Conservation (phyloP, 2,797 vertebrate genomes). For the Thaleichthys pacificus region DNA sequence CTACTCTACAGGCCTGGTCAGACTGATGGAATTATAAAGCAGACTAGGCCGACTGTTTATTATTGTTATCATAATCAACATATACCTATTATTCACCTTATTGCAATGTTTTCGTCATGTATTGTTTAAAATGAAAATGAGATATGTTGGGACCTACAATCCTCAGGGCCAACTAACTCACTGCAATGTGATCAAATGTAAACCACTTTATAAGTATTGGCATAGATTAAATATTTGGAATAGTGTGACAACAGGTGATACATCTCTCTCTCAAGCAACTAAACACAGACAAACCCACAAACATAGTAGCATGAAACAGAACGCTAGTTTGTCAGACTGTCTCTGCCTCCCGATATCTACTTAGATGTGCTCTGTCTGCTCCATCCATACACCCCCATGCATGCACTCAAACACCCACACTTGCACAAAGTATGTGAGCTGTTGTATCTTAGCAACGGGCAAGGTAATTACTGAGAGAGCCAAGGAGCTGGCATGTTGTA, state of each 20-base stretch:
- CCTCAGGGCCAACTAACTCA: slow-evolving; percentile 46
- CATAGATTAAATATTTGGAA: not conserved
- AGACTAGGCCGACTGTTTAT: slow-evolving; percentile 15
- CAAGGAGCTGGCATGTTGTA: slow-evolving; percentile 77
- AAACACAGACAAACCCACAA: not conserved
- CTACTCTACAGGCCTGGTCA: not conserved
- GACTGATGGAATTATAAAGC: not conserved
- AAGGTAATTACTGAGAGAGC: slow-evolving; percentile 79
- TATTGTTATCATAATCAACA: not conserved
- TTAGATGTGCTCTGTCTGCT: slow-evolving; percentile 64
- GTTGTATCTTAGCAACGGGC: slow-evolving; percentile 80
- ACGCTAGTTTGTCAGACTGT: slow-evolving; percentile 61
- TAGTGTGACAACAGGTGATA: not conserved
- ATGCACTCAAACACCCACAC: slow-evolving; percentile 78
- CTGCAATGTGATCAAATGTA: slow-evolving; percentile 36
- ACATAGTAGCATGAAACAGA: slow-evolving; percentile 27
- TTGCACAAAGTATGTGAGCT: slow-evolving; percentile 78
- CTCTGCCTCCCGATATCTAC: slow-evolving; percentile 49
- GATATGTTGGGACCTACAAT: slow-evolving; percentile 25
- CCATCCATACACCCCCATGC: slow-evolving; percentile 69
- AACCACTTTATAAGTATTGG: not conserved
- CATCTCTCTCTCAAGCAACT: too few relatives aligned
- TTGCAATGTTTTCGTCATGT: slow-evolving; percentile 12
- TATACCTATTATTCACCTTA: not conserved
- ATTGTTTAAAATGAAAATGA: slow-evolving; percentile 34